phyloP scores from a whole-genome alignment of 2,797 vertebrate species.

The Falco concolor region DNA sequence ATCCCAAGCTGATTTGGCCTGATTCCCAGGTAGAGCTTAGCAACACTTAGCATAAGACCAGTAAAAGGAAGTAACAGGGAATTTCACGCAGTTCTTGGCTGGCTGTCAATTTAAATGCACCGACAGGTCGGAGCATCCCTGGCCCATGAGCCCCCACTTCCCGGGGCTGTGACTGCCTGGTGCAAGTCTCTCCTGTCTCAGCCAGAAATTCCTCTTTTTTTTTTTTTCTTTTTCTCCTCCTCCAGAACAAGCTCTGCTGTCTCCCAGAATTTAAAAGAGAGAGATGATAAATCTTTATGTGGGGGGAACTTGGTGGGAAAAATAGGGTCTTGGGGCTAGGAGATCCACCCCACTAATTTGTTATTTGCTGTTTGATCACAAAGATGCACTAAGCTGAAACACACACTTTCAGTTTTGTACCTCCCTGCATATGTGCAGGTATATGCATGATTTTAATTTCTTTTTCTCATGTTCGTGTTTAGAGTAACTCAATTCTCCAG shows the following conservation, averaged over 20 bases:
- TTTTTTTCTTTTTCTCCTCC: background rate
- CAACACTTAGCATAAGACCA: conserved; percentile 34
- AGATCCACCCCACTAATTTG: background rate
- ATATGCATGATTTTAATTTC: background rate
- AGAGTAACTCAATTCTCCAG: background rate
- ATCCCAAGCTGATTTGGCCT: conserved; percentile 49
- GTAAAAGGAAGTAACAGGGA: conserved; percentile 14
- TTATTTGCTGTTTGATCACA: background rate
- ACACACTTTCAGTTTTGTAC: background rate
- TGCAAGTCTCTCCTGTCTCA: background rate
- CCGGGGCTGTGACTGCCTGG: background rate
- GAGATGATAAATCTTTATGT: background rate
- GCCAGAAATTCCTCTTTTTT: background rate
- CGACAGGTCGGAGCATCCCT: background rate
- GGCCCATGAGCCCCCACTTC: fast-evolving
- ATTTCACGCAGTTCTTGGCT: background rate
- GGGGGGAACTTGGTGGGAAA: background rate
- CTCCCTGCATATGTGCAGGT: background rate
- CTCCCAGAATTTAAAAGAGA: background rate
- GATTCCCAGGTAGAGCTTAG: conserved; percentile 47
- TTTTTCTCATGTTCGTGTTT: background rate
- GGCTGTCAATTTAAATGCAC: background rate
- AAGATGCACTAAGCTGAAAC: background rate
- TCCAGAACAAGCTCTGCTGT: background rate
- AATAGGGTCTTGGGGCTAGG: background rate